Evolutionary conservation across 2,888 invertebrate genomes (phyloP).

Genomic region (Ashinkailepas kermadecensis): DNA sequence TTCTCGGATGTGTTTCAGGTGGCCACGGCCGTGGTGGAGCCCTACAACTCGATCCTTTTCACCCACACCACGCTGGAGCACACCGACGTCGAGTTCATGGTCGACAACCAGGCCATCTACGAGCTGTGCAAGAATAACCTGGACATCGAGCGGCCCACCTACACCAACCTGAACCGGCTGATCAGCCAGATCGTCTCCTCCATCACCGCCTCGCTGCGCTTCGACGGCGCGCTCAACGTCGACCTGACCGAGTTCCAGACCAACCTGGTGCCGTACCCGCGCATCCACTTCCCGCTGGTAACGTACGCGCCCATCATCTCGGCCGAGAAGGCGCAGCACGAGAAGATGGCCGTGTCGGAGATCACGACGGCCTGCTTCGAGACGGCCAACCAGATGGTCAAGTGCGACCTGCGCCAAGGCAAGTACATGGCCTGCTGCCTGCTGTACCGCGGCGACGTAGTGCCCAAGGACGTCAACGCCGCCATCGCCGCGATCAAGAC

Average conservation of each 20-base stretch:
- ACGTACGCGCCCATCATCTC: slow-evolving; percentile 60
- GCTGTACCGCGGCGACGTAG: slow-evolving; percentile 81
- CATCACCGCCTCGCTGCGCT: slow-evolving; percentile 45
- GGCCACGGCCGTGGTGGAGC: slow-evolving; percentile 80
- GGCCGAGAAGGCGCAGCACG: slow-evolving; percentile 89
- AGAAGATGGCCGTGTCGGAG: slow-evolving; percentile 81
- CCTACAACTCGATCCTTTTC: slow-evolving; percentile 83
- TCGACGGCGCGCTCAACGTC: slow-evolving; percentile 61
- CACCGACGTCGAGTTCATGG: slow-evolving; percentile 95
- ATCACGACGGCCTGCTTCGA: slow-evolving; percentile 95
- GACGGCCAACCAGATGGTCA: slow-evolving; percentile 82
- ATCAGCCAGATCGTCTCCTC: slow-evolving; percentile 85
- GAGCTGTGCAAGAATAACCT: slow-evolving; percentile 50
- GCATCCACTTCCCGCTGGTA: slow-evolving; percentile 80
- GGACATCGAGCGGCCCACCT: slow-evolving; percentile 50
- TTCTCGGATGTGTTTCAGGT: slow-evolving; percentile 34
- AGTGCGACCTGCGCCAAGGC: slow-evolving; percentile 42
- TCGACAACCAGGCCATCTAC: slow-evolving; percentile 78
- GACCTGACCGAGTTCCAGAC: slow-evolving; percentile 74
- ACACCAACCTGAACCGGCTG: slow-evolving; percentile 85
- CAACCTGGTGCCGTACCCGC: slow-evolving; percentile 81
- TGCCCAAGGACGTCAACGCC: slow-evolving; percentile 46
- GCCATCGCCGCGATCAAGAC: slow-evolving; percentile 46
- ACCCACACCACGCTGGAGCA: slow-evolving; percentile 87
- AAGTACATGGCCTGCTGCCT: slow-evolving; percentile 64